Evolutionary conservation across 2,113 vertebrate genomes (phyloP), one percentile per base, ranked within the genome.

Genomic region (Himantopus leucocephalus): DNA sequence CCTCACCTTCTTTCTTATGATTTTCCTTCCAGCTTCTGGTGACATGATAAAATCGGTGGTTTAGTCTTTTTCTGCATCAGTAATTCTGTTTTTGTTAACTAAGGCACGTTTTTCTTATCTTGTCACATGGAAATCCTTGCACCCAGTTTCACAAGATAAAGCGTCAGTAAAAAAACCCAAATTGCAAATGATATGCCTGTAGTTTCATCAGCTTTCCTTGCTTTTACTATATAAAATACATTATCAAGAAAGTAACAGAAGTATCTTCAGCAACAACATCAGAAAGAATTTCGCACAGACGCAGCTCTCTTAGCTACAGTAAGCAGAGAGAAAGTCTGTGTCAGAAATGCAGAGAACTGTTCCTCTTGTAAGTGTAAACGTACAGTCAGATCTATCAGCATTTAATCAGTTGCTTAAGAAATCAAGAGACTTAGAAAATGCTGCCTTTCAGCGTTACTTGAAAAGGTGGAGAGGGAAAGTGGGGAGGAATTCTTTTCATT

Each of bases 71-170:
- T 73, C 63, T 87, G n/a, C 43, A 77, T 90, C 63, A 50, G 53
- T 80, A 80, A n/a, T 87, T 95, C 53, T 96, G 76, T 80, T 85
- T 93, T 87, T 80, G 48, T 81, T 88, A 77, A 35, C 43, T 60
- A 81, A 72, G 58, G 32, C 48, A 83, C 22, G 27, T 67, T 90
- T 92, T 92, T 76, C 76, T 89, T 72, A 78, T 67, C 66, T 90
- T 72, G 67, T 87, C 64, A 90, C 45, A 77, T 59, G 63, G 48
- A 92, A 90, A 88, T 81, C 59, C 24, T 72, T 85, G 29, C 70
- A 74, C 35, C 22, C 15, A 85, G 45, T 90, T 81, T 77, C 64
- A 92, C 43, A 90, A 95, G 35, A 73, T 50, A 90, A 92, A 84
- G 21, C 2, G 4, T 59, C 23, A 68, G n/a, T 48, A 41, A 83